Base-by-base conservation (phyloP, 2,113 vertebrate genomes). In the Brachypteracias leptosomus region DNA sequence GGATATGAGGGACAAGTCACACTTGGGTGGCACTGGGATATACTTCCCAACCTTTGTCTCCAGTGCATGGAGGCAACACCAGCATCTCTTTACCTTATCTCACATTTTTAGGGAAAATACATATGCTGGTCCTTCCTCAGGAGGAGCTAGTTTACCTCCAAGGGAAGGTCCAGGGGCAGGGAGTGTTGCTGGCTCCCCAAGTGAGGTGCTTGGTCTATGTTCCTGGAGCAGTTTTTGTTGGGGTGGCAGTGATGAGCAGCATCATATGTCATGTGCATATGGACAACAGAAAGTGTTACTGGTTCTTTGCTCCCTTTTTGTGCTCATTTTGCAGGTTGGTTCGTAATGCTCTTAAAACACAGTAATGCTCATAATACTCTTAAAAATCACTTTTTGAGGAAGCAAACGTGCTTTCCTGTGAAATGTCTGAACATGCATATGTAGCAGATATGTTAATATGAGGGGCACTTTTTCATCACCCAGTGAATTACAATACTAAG, bases 41-140 rank as follows among this genome's bases (percentile, higher is more conserved):
- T 13, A 0, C 16, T 22, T 29, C 52, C 14, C 5, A 0, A 14
- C 5, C 3, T 1, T 13, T 44, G 13, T 11, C n/a, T 68, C n/a
- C 49, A 20, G 28, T 0, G 0, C 71, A n/a, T 8, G 21, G 52
- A 61, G 20, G 54, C 3, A 49, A 7, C 31, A 4, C 7, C 36
- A 58, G n/a, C 55, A 66, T 26, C 65, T 40, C n/a, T 36, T 40
- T n/a, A 2, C 25, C 18, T 49, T 1, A 0, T 16, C 36, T 21
- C 0, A 0, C 1, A 0, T 6, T 44, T 89, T 59, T 33, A 24
- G 76, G 51, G 35, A 47, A 18, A 21, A 57, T 38, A 0, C 2
- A 1, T 0, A 0, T 3, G 10, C 38, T 49, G 20, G 25, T 54
- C 17, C 15, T 2, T 31, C 26, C 31, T 58, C 46, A 38, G 42